phyloP scores from a whole-genome alignment of 1,140 invertebrate genomes.

The Lasioglossum albipes region DNA sequence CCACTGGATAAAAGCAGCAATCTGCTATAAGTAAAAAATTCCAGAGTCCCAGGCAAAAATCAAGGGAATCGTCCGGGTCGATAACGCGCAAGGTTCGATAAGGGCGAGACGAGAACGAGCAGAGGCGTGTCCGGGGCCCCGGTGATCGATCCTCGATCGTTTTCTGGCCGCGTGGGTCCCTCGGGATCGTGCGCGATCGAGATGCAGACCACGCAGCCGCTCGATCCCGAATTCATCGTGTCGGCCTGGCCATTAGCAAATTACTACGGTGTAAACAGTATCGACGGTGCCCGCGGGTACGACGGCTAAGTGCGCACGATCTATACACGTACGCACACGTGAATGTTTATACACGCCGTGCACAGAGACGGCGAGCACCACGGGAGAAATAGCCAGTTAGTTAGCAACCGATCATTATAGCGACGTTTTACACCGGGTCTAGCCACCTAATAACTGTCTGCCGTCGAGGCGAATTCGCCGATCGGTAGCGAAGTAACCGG shows the following conservation, averaged over 20 bases:
- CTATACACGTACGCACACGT: conserved; percentile 34
- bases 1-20: neutral
- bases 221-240: conserved; percentile 74
- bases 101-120: conserved; percentile 29
- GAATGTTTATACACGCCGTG: conserved; percentile 41
- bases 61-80: neutral
- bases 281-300: conserved; percentile 63
- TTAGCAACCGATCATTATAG: conserved; percentile 75
- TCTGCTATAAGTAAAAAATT: neutral
- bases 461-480: conserved; percentile 72
- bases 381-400: conserved; percentile 67
- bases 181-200: conserved; percentile 48
- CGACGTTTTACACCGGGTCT: conserved; percentile 75
- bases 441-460: conserved; percentile 75
- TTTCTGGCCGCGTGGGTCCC: conserved; percentile 49
- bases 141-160: conserved; percentile 53
- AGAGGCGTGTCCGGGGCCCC: conserved; percentile 43
- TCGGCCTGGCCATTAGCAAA: conserved; percentile 75
- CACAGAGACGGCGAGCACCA: neutral
- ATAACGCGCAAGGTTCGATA: conserved; percentile 48
- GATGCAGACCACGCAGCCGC: conserved; percentile 70
- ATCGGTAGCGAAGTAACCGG: conserved; percentile 49
- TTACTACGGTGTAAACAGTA: conserved; percentile 79
- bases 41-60: too few relatives aligned
- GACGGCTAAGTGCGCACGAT: conserved; percentile 21